These are phyloP conservation scores for Nebria ingens DNA, from an alignment of 1,140 invertebrate genomes.

Conservation along the genomic window DNA sequence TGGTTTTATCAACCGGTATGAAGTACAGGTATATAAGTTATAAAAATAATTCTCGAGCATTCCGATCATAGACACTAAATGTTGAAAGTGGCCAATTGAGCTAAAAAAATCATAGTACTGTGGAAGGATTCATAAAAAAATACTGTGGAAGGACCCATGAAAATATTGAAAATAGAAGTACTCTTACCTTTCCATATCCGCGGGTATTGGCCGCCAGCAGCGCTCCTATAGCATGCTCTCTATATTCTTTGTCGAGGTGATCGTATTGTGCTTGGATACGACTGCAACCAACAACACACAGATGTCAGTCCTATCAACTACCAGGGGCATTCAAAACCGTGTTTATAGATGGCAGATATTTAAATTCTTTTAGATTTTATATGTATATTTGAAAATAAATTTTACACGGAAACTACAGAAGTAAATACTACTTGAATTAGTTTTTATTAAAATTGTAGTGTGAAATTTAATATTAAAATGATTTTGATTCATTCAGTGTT, in stretches of 20 bases:
- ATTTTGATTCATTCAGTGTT: too few relatives aligned
- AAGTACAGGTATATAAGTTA: too few relatives aligned
- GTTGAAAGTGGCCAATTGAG: too few relatives aligned
- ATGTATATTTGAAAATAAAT: constrained; percentile 8
- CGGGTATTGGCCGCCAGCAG: constrained; percentile 50
- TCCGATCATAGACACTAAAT: constrained; percentile 10
- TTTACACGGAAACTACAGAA: too few relatives aligned
- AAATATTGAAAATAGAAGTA: neutral
- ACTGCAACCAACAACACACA: constrained; percentile 36
- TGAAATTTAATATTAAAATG: too few relatives aligned
- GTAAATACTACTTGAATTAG: too few relatives aligned
- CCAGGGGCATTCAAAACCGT: neutral
- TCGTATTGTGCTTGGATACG: constrained; percentile 62
- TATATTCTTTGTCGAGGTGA: constrained; percentile 59
- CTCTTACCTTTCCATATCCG: constrained; percentile 55
- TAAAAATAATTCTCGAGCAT: too few relatives aligned
- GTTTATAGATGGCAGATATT: neutral
- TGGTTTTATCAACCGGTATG: too few relatives aligned
- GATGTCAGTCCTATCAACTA: neutral
- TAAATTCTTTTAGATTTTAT: neutral
- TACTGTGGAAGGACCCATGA: too few relatives aligned
- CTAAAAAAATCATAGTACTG: too few relatives aligned
- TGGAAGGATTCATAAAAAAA: too few relatives aligned
- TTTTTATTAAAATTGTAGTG: too few relatives aligned
- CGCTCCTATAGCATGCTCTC: constrained; percentile 54